Base-by-base conservation (phyloP, 2,888 invertebrate species). In the Lochmaea crataegi region DNA sequence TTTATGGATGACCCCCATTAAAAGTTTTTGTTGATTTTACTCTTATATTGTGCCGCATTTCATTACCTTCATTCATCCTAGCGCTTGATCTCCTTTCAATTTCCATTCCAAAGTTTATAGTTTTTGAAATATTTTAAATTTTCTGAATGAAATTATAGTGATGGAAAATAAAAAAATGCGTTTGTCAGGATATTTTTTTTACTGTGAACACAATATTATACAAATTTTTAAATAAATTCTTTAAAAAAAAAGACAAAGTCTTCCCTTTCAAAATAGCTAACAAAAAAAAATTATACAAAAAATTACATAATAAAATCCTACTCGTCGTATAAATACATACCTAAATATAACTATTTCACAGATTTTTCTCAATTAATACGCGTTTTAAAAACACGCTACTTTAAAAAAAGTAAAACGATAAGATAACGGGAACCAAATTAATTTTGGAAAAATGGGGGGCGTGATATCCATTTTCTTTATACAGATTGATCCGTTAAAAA, bases 281-380 rank as follows among this genome's bases (percentile, higher is more conserved):
- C 75, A 78, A 78, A 68, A 71, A 76, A 78, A 38, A 76, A 76
- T 72, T 75, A 74, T 76, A 75, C 76, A 78, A 76, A 76, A 76
- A 75, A 72, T 12, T 65, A 73, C 67, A 74, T 75, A 73, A 77
- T 75, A 74, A 77, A 76, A 72, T 73, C 73, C 71, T 77, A 76
- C 73, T 75, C 70, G 71, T 75, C 67, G 75, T 77, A 77, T 77
- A 77, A 77, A 77, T 77, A 77, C 76, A 77, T 77, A 77, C 72
- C 77, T 76, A 82, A 81, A 78, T 80, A 78, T 77, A 80, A 79
- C 80, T 82, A 82, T 82, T 80, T 82, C 82, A 82, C 82, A 82
- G 80, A 80, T 80, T 81, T 80, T 71, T 80, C 68, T 69, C 65
- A 72, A 76, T 65, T 72, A 63, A 63, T 32, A 66, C 58, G 69